Conservation (phyloP, 92 coral and sea anemone genomes). For the Porites divaricata region DNA sequence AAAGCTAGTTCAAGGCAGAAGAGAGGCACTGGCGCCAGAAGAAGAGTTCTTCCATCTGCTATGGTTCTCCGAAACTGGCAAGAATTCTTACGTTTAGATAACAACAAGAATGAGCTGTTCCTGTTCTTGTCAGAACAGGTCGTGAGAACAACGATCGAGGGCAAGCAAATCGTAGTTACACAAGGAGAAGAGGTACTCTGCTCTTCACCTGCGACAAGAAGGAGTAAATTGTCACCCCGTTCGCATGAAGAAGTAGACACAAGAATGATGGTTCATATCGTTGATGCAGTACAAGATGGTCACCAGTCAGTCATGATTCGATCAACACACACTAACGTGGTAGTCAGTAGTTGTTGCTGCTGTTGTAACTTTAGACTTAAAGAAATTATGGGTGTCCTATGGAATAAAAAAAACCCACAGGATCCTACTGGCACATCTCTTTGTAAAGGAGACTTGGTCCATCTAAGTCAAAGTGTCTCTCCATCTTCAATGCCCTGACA, state of each 20-base stretch:
- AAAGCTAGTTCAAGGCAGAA: slow-evolving; percentile 2
- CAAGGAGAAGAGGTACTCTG: background rate
- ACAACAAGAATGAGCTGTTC: background rate
- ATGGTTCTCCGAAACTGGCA: background rate
- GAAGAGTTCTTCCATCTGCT: slow-evolving; percentile 19
- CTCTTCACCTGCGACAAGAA: background rate
- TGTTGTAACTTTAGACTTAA: background rate
- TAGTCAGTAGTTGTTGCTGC: too few species aligned
- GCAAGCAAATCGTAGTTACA: background rate
- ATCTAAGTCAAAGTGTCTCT: too few species aligned
- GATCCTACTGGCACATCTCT: too few species aligned
- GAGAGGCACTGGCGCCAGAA: background rate
- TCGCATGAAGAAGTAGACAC: slow-evolving; percentile 31
- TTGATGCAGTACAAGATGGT: too few species aligned
- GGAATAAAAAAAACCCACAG: too few species aligned
- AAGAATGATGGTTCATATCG: background rate
- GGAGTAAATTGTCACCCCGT: too few species aligned
- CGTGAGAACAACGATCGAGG: too few species aligned
- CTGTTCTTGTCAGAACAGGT: slow-evolving; percentile 10
- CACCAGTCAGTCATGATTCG: slow-evolving; percentile 23
- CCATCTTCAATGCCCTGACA: background rate
- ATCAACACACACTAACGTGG: background rate
- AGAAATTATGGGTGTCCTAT: too few species aligned
- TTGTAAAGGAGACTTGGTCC: too few species aligned
- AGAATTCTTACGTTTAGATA: background rate